phyloP scores from a whole-genome alignment of 1,140 invertebrate genomes.

The Streblospio benedicti region DNA sequence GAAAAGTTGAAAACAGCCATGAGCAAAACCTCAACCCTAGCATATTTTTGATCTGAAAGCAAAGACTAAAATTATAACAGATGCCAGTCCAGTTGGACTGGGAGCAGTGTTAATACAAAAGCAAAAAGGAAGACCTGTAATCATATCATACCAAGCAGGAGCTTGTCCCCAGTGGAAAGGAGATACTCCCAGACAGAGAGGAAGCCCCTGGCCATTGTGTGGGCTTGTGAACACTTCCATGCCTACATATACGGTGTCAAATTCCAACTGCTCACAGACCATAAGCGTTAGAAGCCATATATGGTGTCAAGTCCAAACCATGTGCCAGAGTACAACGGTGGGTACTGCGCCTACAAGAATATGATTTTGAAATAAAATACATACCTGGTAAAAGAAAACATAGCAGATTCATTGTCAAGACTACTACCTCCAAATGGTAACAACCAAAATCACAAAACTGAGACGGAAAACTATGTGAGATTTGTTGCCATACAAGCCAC shows the following conservation, averaged over 20 bases:
- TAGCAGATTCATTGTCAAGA: too few species aligned
- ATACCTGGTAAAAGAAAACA: too few species aligned
- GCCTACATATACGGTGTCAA: conserved; percentile 42
- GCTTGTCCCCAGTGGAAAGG: conserved; percentile 23
- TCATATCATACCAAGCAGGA: too few species aligned
- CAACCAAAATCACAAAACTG: too few species aligned
- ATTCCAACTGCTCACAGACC: conserved; percentile 42
- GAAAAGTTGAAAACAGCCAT: background rate
- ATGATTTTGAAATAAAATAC: conserved; percentile 2
- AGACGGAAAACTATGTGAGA: too few species aligned
- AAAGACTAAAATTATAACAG: background rate
- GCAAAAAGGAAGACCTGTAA: too few species aligned
- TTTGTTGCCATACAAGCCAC: too few species aligned
- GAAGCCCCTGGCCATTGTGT: conserved; percentile 44
- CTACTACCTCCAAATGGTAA: too few species aligned
- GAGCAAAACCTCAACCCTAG: background rate
- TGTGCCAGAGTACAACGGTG: conserved; percentile 26
- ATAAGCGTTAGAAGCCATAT: conserved; percentile 11
- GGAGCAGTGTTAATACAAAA: too few species aligned
- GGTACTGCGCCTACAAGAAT: conserved; percentile 23
- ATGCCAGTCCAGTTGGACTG: background rate
- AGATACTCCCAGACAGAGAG: conserved; percentile 45
- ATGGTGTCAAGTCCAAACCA: conserved; percentile 16
- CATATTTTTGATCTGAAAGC: background rate
- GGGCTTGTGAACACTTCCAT: conserved; percentile 43